phyloP scores from a whole-genome alignment of 2,797 vertebrate genomes.

The Characodon lateralis region DNA sequence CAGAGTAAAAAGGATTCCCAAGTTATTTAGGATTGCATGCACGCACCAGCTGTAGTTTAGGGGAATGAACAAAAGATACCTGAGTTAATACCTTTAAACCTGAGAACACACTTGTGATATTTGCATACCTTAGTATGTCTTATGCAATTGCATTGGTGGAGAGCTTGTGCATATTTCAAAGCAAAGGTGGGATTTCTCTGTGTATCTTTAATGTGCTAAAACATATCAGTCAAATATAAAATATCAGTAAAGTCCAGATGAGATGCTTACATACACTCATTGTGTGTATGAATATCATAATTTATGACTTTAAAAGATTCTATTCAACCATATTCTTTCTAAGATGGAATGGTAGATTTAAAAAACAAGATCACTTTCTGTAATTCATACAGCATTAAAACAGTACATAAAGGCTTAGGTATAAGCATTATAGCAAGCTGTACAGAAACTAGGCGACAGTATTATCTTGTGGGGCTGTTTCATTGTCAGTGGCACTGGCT shows the following conservation, averaged over 20 bases:
- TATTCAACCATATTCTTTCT: too few relatives aligned
- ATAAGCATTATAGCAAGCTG: background rate
- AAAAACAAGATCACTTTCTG: background rate
- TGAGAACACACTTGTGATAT: conserved; percentile 26
- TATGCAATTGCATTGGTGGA: conserved; percentile 7
- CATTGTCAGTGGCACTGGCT: background rate
- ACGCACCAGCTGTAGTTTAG: conserved; percentile 61
- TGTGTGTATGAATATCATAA: background rate
- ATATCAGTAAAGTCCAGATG: background rate
- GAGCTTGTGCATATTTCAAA: conserved; percentile 27
- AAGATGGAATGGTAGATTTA: background rate
- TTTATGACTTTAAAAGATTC: background rate
- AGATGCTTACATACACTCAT: background rate
- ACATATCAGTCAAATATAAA: too few relatives aligned
- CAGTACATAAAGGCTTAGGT: background rate
- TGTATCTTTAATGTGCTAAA: background rate
- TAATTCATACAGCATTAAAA: background rate
- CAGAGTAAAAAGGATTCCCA: conserved; percentile 60
- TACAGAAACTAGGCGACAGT: background rate
- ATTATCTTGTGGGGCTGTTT: too few relatives aligned
- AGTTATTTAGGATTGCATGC: conserved; percentile 40
- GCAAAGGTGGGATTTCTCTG: conserved; percentile 27
- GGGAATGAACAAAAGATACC: conserved; percentile 41
- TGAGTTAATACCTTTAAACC: conserved; percentile 30
- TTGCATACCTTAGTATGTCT: conserved; percentile 29